These are phyloP conservation scores for Scophthalmus maximus DNA, from an alignment of 2,113 vertebrate genomes.

Conservation along the genomic window DNA sequence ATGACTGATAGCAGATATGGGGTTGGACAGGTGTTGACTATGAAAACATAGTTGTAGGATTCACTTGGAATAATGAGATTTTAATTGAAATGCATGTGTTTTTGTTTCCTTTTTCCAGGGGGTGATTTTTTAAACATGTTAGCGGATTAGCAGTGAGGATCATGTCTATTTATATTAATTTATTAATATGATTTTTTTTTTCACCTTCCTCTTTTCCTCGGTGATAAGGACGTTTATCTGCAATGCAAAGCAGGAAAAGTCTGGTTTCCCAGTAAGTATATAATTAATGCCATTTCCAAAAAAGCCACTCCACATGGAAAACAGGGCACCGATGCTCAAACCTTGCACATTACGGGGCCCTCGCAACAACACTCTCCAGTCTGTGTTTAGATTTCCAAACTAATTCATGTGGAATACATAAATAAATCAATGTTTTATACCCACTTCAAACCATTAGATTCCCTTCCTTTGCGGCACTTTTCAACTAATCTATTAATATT, in stretches of 20 bases:
- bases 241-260: slow-evolving; percentile 84
- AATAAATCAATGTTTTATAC: slow-evolving; percentile 85
- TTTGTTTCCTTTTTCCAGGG: slow-evolving; percentile 44
- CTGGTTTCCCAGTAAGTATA: slow-evolving; percentile 82
- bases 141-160: slow-evolving; percentile 65
- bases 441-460: slow-evolving; percentile 84
- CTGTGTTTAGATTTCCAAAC: slow-evolving; percentile 85
- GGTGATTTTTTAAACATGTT: slow-evolving; percentile 63
- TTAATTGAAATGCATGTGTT: slow-evolving; percentile 70
- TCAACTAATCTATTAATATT: slow-evolving; percentile 87
- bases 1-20: slow-evolving; percentile 18
- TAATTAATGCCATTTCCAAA: slow-evolving; percentile 87
- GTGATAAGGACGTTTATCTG: slow-evolving; percentile 80
- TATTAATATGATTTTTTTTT: slow-evolving; percentile 77
- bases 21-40: slow-evolving; percentile 32
- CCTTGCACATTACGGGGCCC: slow-evolving; percentile 77
- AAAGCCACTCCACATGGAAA: slow-evolving; percentile 86
- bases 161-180: slow-evolving; percentile 82
- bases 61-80: slow-evolving; percentile 62
- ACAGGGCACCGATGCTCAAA: slow-evolving; percentile 77
- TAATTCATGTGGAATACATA: slow-evolving; percentile 88
- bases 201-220: slow-evolving; percentile 46
- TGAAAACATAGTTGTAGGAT: slow-evolving; percentile 63
- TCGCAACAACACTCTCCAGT: slow-evolving; percentile 79
- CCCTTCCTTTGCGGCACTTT: slow-evolving; percentile 78